Evolutionary conservation across 30 jellyfish, hydroid and myxozoan genomes (phyloP), one percentile per base, ranked within the genome.

Genomic region (Mastigias papua): DNA sequence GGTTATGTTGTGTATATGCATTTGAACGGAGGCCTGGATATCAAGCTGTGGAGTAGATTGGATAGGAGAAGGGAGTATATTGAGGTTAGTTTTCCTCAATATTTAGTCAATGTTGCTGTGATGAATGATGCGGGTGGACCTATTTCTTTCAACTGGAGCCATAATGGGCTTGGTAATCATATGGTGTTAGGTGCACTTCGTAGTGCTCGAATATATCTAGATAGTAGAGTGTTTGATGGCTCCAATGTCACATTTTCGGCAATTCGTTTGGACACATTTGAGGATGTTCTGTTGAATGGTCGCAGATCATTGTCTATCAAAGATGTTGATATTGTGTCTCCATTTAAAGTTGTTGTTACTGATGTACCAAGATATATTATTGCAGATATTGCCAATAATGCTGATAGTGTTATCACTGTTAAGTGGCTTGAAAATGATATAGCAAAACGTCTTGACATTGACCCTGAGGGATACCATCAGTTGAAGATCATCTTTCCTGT

Each of bases 351-450:
- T 0, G 29, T 11, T 1, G 35, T 72, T 0, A 72, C 68, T 28
- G 54, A 34, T 37, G 62, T 31, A 26, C 69, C 78, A 4, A 17
- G 23, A 48, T 79, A 22, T 64, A 35, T 64, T 6, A 66, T 61
- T 63, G 70, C 62, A n/a, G 90, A 79, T 66, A 23, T 79, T 79
- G 90, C 90, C 27, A 79, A 79, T 30, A 79, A 79, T 64, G 90
- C 81, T 10, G 70, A 61, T 34, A 62, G 79, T 15, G 81, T 34
- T 1, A 66, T 79, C 27, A 48, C 23, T 15, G 26, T 79, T n/a
- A 13, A 27, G 19, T 79, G 90, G 90, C 7, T 16, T 4, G 90
- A 79, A 48, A 66, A 66, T 4, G 34, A 57, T 11, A 5, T 22
- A 10, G 26, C 2, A 9, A 65, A 66, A 25, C 20, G 79, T 29